Base-by-base conservation (phyloP, 2,797 vertebrate species). In the Coendou prehensilis region DNA sequence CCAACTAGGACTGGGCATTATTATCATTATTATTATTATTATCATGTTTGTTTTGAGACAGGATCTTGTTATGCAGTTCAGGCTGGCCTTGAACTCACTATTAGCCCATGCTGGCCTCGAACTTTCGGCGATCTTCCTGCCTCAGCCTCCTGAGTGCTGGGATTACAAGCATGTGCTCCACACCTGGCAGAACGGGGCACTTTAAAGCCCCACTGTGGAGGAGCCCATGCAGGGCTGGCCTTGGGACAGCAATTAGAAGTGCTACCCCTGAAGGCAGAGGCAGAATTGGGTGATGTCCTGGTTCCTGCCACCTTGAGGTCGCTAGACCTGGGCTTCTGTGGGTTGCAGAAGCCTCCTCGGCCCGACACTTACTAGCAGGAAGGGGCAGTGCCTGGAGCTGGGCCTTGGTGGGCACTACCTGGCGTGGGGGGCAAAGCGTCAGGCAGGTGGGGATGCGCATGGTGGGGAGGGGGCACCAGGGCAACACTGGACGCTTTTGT, bases 401-500 rank as follows among this genome's bases (percentile, higher is more conserved):
- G 71, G 67, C 80, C 80, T 89, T 61, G 15, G 23, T 47, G 23
- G 41, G 71, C 23, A 0, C 33, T 26, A 22, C 67, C 28, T 20
- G n/a, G 84, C 11, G 3, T 78, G 47, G 28, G 17, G 13, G 41
- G 23, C 6, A 41, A 28, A 89, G 90, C 33, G 30, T n/a, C 17
- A 13, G 61, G 41, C 5, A 50, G 47, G 76, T 71, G n/a, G 7
- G 8, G 52, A 14, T 30, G 20, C 17, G 2, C 0, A 0, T 6
- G 76, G 67, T 76, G 54, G 22, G 57, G 78, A 85, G 37, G 88
- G 52, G 91, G 73, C 33, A 6, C 81, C 33, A 9, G 23, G 50
- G 83, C 28, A 14, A 52, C 6, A 3, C 50, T 37, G 82, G 91
- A 91, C 61, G 63, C 80, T 96, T 87, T 61, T 79, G 64, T 92